Base-by-base conservation (phyloP, 1,140 invertebrate genomes). In the Holotrichia oblita region DNA sequence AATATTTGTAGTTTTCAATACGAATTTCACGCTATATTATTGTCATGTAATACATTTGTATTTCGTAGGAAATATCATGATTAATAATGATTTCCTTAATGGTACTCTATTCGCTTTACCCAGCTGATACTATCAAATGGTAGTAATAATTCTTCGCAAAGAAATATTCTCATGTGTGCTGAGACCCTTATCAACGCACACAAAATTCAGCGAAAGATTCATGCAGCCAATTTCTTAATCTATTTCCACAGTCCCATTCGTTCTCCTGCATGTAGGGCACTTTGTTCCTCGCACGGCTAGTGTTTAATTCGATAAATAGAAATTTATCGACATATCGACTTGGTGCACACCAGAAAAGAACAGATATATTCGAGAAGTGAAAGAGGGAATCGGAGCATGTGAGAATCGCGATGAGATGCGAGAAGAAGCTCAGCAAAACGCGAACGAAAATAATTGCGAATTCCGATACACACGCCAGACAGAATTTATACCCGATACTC, bases 391-490 rank as follows among this genome's bases (percentile, higher is more conserved):
- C 27, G 27, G 27, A 34, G 27, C 27, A 34, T 34, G 27, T 34
- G 27, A 34, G 27, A 34, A 34, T 55, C 48, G 27, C 48, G 14
- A 55, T 14, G n/a, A n/a, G 14, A 55, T 55, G 14, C 14, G 14
- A 55, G 14, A 17, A 8, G 27, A 69, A 69, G 61, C 61, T 14
- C 48, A 2, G 48, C 14, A 69, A 61, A 69, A 69, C 4, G 61
- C 22, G 61, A 69, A 69, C 61, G 61, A 34, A 69, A 69, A 69
- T 69, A 69, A 69, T 69, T 69, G 61, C 61, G 22, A 69, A 69
- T 69, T 69, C 61, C 61, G 61, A 69, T 69, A 69, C 22, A 27
- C 61, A 69, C 22, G 22, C 61, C 61, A 20, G 8, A 14, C 7
- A 10, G 22, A 69, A 34, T 24, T 69, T 27, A 27, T 69, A 27